These are phyloP conservation scores for Vanessa cardui DNA, from an alignment of 2,888 invertebrate genomes.

Conservation along the genomic window DNA sequence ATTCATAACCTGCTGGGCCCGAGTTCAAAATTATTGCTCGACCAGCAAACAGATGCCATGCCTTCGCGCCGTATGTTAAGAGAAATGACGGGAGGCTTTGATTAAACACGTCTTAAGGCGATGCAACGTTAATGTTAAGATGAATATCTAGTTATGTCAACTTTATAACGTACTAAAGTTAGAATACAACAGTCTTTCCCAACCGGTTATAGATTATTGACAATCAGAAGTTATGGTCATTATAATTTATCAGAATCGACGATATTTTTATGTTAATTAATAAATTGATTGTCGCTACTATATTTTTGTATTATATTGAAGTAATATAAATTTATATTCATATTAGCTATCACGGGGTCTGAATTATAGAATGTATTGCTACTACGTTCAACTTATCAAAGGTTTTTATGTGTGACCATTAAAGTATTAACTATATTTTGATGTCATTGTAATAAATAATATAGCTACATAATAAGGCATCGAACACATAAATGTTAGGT, in stretches of 20 bases:
- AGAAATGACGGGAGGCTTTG: conserved; percentile 28
- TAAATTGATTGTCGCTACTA: too few species aligned
- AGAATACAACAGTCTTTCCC: not conserved
- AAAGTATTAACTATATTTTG: too few species aligned
- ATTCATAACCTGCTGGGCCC: conserved; percentile 35
- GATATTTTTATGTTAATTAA: too few species aligned
- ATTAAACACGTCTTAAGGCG: conserved; percentile 26
- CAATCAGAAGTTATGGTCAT: not conserved
- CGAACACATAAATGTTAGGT: too few species aligned
- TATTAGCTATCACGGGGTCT: too few species aligned
- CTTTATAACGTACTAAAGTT: not conserved
- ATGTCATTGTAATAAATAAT: too few species aligned
- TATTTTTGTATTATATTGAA: too few species aligned
- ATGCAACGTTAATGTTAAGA: conserved; percentile 7
- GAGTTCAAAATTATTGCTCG: conserved; percentile 31
- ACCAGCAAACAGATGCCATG: conserved; percentile 31
- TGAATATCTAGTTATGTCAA: conserved; percentile 6
- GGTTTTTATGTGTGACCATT: too few species aligned
- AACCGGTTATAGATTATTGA: not conserved
- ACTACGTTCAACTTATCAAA: too few species aligned
- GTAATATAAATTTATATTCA: too few species aligned
- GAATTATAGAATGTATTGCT: too few species aligned
- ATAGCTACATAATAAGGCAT: too few species aligned
- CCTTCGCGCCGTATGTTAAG: conserved; percentile 30
- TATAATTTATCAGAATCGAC: not conserved